Base-by-base conservation (phyloP, 2,113 vertebrate species). In the Semnopithecus entellus region DNA sequence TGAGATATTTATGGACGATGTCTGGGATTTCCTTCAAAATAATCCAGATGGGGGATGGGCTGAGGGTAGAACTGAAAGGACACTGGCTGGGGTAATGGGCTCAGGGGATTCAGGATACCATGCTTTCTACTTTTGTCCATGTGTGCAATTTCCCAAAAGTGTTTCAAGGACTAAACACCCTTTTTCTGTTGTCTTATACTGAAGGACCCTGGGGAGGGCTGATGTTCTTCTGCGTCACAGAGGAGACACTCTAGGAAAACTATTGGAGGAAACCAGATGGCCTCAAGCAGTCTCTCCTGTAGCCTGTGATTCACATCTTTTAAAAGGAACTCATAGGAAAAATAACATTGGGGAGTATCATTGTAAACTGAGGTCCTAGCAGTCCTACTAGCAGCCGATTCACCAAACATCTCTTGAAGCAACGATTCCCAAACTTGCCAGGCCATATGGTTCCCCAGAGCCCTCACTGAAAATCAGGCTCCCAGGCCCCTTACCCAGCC, bases 41-140 rank as follows among this genome's bases (percentile, higher is more conserved):
- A 75, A 91, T n/a, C 61, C 80, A 80, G 80, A 55, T 1, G 3
- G 52, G 72, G 35, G 32, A 30, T 5, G 12, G 55, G 38, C n/a
- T 12, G 32, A 82, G 70, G 78, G 32, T 5, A 30, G 45, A 59
- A 55, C 17, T 70, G 61, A 52, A 72, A 76, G 35, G 0, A 52
- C 75, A 6, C 38, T n/a, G 66, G 66, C 66, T 68, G 16, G 16
- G 66, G 32, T n/a, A 18, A 68, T 68, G 32, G 66, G 16, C 16
- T 68, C 32, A 35, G 6, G 5, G 45, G 32, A 48, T 2, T 52
- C n/a, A 6, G 0, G 4, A 79, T 1, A 8, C 76, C 45, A 18
- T 0, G 4, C 43, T n/a, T 40, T 55, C 50, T 57, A 20, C 50
- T 27, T n/a, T 2, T 1, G 32, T 22, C 40, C 78, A 12, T n/a